These are phyloP conservation scores for Caerostris darwini DNA, from an alignment of 1,140 invertebrate genomes.

Conservation along the genomic window DNA sequence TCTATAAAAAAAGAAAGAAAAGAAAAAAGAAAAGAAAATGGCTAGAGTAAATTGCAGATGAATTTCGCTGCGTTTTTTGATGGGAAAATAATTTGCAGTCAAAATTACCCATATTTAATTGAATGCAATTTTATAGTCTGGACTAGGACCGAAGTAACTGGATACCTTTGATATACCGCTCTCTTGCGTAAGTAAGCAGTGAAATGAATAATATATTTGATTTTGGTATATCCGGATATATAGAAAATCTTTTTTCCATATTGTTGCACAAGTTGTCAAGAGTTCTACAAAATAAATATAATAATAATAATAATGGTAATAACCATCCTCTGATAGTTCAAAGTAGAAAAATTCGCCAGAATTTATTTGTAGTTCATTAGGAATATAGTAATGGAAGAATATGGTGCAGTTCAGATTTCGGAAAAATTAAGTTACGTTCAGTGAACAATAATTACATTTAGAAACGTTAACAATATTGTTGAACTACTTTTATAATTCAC, in stretches of 20 bases:
- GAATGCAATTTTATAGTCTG: conserved; percentile 59
- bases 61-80: conserved; percentile 59
- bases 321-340: no score
- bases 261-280: neutral
- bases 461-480: no score
- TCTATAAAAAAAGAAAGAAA: conserved; percentile 2
- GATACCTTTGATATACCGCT: conserved; percentile 50
- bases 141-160: conserved; percentile 18
- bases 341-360: no score
- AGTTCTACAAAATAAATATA: neutral
- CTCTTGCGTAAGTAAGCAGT: conserved; percentile 6
- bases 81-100: conserved; percentile 73
- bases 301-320: no score
- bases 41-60: conserved; percentile 63
- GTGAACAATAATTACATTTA: no score
- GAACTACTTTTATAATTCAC: no score
- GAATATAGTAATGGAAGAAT: no score
- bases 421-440: no score
- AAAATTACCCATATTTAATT: conserved; percentile 72
- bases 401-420: no score
- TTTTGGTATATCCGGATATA: conserved; percentile 42
- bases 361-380: no score
- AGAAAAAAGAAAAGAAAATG: neutral
- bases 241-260: neutral
- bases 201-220: conserved; percentile 53